Base-by-base conservation (phyloP, 2,888 invertebrate species). In the Leucoma salicis region DNA sequence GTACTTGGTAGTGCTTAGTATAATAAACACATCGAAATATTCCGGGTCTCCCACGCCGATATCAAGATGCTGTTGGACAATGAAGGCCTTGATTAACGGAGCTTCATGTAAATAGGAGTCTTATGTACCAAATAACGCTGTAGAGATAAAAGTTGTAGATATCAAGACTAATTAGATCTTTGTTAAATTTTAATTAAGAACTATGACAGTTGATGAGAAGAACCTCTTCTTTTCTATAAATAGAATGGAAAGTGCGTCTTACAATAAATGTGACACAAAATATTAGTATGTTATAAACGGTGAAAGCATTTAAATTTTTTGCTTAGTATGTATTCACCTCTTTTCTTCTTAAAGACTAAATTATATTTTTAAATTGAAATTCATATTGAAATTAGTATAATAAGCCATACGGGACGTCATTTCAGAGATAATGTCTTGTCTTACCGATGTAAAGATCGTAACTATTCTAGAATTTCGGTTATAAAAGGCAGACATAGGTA, bases 41-140 rank as follows among this genome's bases (percentile, higher is more conserved):
- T 70, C 70, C 67, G 71, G 69, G 71, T 74, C 78, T 78, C 75
- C 75, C 77, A 77, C 77, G 75, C 71, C 52, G 60, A 70, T 75
- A 76, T 66, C 65, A 70, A 64, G 60, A 45, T 27, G 39, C 54
- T 54, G 57, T 55, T 57, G 64, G 59, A 78, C 80, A 80, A 79
- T 74, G 67, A 66, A 59, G 67, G 62, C 75, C 73, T 75, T 75
- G 46, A 59, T 49, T 59, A 53, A 51, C 53, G 31, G 44, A 53
- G 44, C 47, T 46, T 31, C 49, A 36, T 53, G 48, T 49, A 61
- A 57, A 40, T 50, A 61, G 42, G 28, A 43, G 54, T 57, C 62
- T 47, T 48, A 53, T 58, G 46, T n/a, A 44, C 47, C 54, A 49
- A 47, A 49, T 53, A 57, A 47, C 18, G 39, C 31, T 47, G 28